Evolutionary conservation across 1,140 invertebrate species (phyloP), one percentile per base, ranked within the genome.

Genomic region (Drosophila melanogaster): DNA sequence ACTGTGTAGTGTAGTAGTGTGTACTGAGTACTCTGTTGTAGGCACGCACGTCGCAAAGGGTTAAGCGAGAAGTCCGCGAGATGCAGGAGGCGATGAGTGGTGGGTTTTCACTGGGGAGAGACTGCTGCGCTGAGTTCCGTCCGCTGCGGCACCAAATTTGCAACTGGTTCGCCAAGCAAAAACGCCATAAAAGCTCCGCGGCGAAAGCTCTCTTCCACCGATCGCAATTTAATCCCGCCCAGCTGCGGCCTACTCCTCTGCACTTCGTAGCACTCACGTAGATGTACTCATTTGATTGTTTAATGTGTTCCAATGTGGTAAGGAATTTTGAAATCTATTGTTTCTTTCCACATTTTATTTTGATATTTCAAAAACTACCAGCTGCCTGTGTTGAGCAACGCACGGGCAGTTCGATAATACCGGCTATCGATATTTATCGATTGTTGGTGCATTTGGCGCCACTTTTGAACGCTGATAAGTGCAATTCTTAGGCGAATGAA

Each of bases 101-200:
- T 44, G 55, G 40, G 47, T 50, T 50, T 47, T 50, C 26, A 11
- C 47, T 17, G 8, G 14, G 44, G 47, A 49, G 26, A 15, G n/a
- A 14, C 14, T 50, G 30, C 26, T 26, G 24, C 11, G 12, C 26
- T 14, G 15, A 30, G 61, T 33, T 65, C 57, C 57, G 56, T 61
- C 35, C 44, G 10, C 60, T 59, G 58, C 74, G 67, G 61, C 43
- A 56, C 54, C 62, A 54, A 58, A 61, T 44, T 67, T 54, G 46
- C 66, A 64, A 81, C 53, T 81, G 53, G 40, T 19, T 37, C 30
- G 30, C 30, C 4, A 37, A 64, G 46, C 6, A 65, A 14, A 8
- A 30, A 22, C 14, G n/a, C 19, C 17, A 30, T 12, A 17, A 71
- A 59, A 77, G 77, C 71, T 79, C 43, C 47, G 12, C 8, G 35